A percentile compares a stretch with the other conserved stretches of the same genome.
Conservation (phyloP, 2,888 invertebrate genomes). For the Lottia scabra region DNA sequence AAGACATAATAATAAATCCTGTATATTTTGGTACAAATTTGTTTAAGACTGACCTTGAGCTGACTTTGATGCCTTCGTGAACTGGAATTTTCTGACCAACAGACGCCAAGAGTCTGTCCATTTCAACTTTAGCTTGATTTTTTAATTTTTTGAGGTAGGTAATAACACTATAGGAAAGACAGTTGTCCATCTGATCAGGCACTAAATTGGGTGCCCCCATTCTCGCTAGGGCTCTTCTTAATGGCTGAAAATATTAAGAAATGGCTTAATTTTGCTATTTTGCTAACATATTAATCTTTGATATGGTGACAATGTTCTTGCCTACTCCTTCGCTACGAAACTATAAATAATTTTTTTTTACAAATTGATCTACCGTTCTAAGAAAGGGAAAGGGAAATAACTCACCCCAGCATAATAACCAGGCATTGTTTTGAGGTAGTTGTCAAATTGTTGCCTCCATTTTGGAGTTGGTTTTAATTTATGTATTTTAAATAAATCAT, state of each 20-base stretch:
- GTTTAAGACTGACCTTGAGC: conserved; percentile 74
- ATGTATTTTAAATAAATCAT: conserved; percentile 93
- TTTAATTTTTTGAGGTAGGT: conserved; percentile 96
- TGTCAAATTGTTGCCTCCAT: conserved; percentile 92
- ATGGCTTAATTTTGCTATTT: not conserved
- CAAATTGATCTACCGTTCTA: too few relatives aligned
- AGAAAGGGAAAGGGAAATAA: conserved; percentile 71
- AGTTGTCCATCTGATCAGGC: conserved; percentile 93
- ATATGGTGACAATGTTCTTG: too few relatives aligned
- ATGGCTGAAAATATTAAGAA: conserved; percentile 76
- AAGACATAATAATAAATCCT: too few relatives aligned
- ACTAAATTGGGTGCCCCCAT: conserved; percentile 92
- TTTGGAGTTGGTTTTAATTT: conserved; percentile 90
- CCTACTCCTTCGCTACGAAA: too few relatives aligned
- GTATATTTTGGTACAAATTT: too few relatives aligned
- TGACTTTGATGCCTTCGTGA: conserved; percentile 82
- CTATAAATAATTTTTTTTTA: too few relatives aligned
- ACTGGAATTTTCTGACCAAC: conserved; percentile 67
- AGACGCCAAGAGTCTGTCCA: conserved; percentile 68
- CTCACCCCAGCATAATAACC: conserved; percentile 81
- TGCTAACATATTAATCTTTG: too few relatives aligned
- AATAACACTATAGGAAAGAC: conserved; percentile 90
- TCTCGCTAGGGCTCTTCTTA: conserved; percentile 88
- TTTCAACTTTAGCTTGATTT: conserved; percentile 76
- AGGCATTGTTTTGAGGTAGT: conserved; percentile 96